Base-by-base conservation (phyloP, 2,888 invertebrate genomes). In the Caenorhabditis drosophilae region DNA sequence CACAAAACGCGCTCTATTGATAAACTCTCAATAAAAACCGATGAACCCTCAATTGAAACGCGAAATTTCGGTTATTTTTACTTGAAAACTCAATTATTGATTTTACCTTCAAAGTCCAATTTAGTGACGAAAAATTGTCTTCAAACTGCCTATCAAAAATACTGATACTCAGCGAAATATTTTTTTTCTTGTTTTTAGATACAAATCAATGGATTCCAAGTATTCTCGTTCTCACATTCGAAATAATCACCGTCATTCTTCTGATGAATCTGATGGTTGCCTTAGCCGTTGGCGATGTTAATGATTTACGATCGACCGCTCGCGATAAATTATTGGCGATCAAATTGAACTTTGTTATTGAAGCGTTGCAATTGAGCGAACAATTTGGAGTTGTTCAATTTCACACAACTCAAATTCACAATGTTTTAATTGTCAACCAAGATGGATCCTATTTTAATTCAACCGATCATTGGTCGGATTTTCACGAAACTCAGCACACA, bases 211-310 rank as follows among this genome's bases (percentile, higher is more conserved):
- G 81, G 81, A 73, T 81, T 41, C 80, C 81, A 2, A 78, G 78
- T 25, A 62, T 80, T 27, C 68, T 81, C 16, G 75, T 81, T 4
- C 66, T 81, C n/a, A 67, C 74, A 15, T 81, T 81, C 61, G 81
- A 81, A 56, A 78, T 81, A 18, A 81, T 81, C 61, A 81, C 81
- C 36, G 81, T 81, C 23, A 81, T 81, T 44, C 67, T 81, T 18
- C 66, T 81, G 23, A 81, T 81, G 81, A 81, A 81, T 60, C 53
- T 81, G 44, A 81, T 75, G 77, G 76, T 80, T 9, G 80, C 81
- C 0, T 60, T 81, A 9, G 81, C 81, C 9, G 81, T 81, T 23
- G 81, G 81, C 2, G 81, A 81, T 54, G 81, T 81, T 36, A 75
- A 60, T 20, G 79, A 81, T 40, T 49, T 81, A 34, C 50, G 76